Base-by-base conservation (phyloP, 2,888 invertebrate genomes). In the Hyposoter dolosus region DNA sequence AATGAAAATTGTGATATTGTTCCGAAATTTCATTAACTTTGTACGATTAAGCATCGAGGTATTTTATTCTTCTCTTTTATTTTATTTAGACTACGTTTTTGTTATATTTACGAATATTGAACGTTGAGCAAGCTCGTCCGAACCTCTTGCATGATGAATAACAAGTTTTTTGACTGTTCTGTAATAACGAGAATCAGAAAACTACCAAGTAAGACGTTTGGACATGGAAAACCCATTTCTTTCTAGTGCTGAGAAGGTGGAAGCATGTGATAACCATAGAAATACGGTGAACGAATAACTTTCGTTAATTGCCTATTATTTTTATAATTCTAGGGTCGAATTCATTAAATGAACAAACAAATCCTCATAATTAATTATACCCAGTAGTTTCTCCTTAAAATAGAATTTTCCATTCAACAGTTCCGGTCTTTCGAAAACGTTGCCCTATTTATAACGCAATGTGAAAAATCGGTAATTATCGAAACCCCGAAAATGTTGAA, bases 261-360 rank as follows among this genome's bases (percentile, higher is more conserved):
- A 56, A 56, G 56, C 56, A 23, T 56, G 56, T 56, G 56, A 56
- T 56, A 23, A 56, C 23, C 56, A 56, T 56, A 12, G 23, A 56
- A 56, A 56, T 23, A 56, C 56, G 12, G 56, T 56, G 56, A 56
- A 23, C 56, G 23, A 56, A 56, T 56, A 23, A 56, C 23, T 23
- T 23, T 35, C 35, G 35, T 35, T 35, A 35, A 23, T 56, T 23
- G 23, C 10, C 56, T 56, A 3, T 10, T 56, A 56, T 56, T 56
- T 56, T 56, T 56, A 10, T 56, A 12, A 53, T 3, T 10, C 10
- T 9, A 53, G 53, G 53, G 3, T n/a, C 19, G 9, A 9, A 23
- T 53, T 9, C 3, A 9, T 53, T 19, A 7, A 53, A 19, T 53
- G 2, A 53, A 53, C 12, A 47, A 53, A 23, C 9, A 35, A 35